phyloP scores from a whole-genome alignment of 2,888 invertebrate genomes.

The Beris chalybata region DNA sequence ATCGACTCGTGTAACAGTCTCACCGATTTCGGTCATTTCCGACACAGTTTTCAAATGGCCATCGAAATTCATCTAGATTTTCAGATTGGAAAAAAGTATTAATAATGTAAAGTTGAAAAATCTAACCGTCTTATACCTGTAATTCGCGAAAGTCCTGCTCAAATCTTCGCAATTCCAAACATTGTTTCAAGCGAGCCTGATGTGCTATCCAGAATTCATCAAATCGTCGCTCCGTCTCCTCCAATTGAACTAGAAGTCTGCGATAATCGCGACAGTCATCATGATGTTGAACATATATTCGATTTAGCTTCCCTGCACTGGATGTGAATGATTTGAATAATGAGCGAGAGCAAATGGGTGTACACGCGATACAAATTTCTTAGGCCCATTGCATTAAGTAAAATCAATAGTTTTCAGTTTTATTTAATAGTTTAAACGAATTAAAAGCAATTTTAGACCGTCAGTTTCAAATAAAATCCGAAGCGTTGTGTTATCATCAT shows the following conservation, averaged over 20 bases:
- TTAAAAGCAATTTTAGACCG: too few relatives aligned
- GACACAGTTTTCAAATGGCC: constrained; percentile 75
- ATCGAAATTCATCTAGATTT: constrained; percentile 70
- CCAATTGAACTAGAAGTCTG: constrained; percentile 87
- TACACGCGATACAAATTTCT: constrained; percentile 19
- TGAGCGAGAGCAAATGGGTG: constrained; percentile 19
- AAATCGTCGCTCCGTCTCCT: constrained; percentile 92
- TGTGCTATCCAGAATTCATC: constrained; percentile 94
- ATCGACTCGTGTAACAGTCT: constrained; percentile 81
- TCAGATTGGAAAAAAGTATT: background rate
- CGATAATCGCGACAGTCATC: constrained; percentile 58
- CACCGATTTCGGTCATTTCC: constrained; percentile 87
- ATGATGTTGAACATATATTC: constrained; percentile 51
- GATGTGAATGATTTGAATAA: constrained; percentile 46
- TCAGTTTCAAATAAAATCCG: too few relatives aligned
- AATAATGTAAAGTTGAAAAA: too few relatives aligned
- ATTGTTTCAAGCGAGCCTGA: constrained; percentile 85
- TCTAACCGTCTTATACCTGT: constrained; percentile 60
- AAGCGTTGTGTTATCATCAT: background rate
- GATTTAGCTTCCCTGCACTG: constrained; percentile 56
- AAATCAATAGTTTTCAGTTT: background rate
- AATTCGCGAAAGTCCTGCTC: constrained; percentile 93
- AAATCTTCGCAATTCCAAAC: constrained; percentile 87
- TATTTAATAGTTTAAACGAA: background rate
- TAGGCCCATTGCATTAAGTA: constrained; percentile 24